phyloP scores from a whole-genome alignment of 1,140 invertebrate genomes.

The Streblospio benedicti region DNA sequence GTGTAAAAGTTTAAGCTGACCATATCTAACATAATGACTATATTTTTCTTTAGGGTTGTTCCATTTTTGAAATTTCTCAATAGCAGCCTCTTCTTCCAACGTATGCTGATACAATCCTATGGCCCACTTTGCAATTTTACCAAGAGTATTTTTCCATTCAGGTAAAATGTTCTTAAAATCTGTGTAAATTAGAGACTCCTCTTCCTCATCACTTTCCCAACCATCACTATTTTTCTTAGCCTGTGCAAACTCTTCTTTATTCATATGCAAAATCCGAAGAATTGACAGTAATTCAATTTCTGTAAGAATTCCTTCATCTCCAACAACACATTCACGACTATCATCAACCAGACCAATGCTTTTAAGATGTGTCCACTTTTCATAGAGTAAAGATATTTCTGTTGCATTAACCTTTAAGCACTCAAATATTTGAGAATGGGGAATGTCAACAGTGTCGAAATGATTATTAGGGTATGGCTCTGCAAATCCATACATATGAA shows the following conservation, averaged over 20 bases:
- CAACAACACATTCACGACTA: conserved; percentile 28
- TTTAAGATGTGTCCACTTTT: neutral
- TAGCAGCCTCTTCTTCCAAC: conserved; percentile 1
- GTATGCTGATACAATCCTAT: neutral
- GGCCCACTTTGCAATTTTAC: neutral
- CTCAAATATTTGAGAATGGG: conserved; percentile 10
- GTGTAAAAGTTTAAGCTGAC: conserved; percentile 5
- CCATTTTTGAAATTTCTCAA: neutral
- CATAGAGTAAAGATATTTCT: conserved; percentile 15
- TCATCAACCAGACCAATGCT: conserved; percentile 16
- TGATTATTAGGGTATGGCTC: conserved; percentile 38
- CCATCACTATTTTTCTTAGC: conserved; percentile 31
- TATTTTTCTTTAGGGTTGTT: neutral
- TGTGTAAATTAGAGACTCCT: conserved; percentile 9
- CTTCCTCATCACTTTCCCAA: conserved; percentile 25
- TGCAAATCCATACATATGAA: conserved; percentile 49
- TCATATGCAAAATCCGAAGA: conserved; percentile 27
- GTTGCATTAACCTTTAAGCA: conserved; percentile 20
- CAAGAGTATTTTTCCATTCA: neutral
- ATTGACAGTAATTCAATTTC: conserved; percentile 21
- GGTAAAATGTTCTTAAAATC: neutral
- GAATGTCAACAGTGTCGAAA: conserved; percentile 35
- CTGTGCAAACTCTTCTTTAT: conserved; percentile 23
- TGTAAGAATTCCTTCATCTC: conserved; percentile 28
- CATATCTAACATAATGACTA: neutral